Evolutionary conservation across 1,140 invertebrate genomes (phyloP).

Genomic region (Apis laboriosa): DNA sequence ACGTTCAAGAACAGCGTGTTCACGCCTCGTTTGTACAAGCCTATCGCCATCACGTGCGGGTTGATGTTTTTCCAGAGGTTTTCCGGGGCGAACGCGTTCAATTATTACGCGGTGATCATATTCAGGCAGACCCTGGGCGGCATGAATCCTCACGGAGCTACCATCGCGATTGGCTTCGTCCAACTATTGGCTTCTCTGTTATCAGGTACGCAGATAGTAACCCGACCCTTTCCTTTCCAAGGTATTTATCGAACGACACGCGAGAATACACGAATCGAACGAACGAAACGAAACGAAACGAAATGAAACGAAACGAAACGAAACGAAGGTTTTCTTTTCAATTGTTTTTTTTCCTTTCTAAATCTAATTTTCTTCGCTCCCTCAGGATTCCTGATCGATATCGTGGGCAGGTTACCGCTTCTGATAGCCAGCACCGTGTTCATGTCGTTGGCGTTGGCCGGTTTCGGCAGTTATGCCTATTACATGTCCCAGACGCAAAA

Average conservation of each 20-base stretch:
- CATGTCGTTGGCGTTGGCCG: constrained; percentile 90
- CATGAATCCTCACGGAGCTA: constrained; percentile 91
- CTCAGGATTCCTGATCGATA: constrained; percentile 87
- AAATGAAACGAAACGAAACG: no score
- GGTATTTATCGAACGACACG: neutral
- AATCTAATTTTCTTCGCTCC: neutral
- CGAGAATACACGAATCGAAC: neutral
- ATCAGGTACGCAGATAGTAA: constrained; percentile 80
- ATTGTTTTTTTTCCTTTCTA: neutral
- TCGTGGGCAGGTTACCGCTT: constrained; percentile 88
- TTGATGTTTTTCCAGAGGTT: constrained; percentile 93
- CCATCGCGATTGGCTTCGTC: constrained; percentile 89
- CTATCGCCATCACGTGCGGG: constrained; percentile 89
- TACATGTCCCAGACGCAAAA: constrained; percentile 83
- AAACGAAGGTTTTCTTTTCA: no score
- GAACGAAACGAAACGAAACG: no score
- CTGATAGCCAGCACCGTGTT: constrained; percentile 90
- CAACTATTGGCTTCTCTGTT: constrained; percentile 89
- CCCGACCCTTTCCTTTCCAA: neutral
- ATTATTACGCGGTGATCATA: constrained; percentile 90
- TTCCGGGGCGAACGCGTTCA: constrained; percentile 90
- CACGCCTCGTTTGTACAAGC: constrained; percentile 83
- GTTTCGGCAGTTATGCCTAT: constrained; percentile 90
- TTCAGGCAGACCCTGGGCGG: constrained; percentile 89
- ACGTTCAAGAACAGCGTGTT: constrained; percentile 81